phyloP scores from a whole-genome alignment of 2,113 vertebrate genomes.

The Hemibagrus wyckioides region DNA sequence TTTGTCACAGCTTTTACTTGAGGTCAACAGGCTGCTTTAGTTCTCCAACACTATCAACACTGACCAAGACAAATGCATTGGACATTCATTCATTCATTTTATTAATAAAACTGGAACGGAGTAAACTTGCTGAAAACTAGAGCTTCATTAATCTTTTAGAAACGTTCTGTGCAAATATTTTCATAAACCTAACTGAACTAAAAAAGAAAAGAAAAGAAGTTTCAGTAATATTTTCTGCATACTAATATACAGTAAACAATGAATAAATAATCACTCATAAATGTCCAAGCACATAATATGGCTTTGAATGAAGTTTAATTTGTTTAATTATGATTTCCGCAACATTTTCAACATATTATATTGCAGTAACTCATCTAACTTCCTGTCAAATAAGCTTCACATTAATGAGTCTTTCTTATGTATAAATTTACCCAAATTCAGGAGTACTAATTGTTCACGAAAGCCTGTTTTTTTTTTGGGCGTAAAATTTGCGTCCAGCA shows the following conservation, averaged over 20 bases:
- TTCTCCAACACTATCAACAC: neutral
- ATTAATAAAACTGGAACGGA: neutral
- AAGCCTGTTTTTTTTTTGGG: neutral
- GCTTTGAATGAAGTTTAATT: neutral
- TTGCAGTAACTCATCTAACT: neutral
- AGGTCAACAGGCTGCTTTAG: neutral
- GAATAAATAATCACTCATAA: neutral
- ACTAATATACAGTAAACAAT: neutral
- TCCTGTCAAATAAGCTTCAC: neutral
- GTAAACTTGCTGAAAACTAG: neutral
- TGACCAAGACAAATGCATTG: neutral
- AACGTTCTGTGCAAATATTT: neutral
- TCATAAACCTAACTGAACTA: neutral
- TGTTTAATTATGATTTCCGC: neutral
- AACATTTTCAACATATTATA: neutral
- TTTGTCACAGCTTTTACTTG: neutral
- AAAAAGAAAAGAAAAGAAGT: neutral
- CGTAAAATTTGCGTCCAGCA: neutral
- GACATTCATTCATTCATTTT: neutral
- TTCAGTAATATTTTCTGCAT: neutral
- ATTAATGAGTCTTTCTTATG: neutral
- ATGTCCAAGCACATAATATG: neutral
- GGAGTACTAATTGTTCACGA: too few relatives aligned
- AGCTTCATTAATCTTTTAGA: neutral
- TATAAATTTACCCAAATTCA: neutral